phyloP scores from a whole-genome alignment of 2,113 vertebrate species.

The Rattus norvegicus region GRCr8 NC_086025.1:45708501-45709000 shows the following conservation, averaged over 20 bases:
- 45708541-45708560: not conserved
- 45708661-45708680: not conserved
- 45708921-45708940: not conserved
- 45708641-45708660: not conserved
- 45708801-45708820: not conserved
- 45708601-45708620: not conserved
- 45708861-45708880: not conserved
- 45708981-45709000: not conserved
- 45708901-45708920: not conserved
- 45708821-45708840: not conserved
- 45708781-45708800: not conserved
- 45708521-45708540: not conserved
- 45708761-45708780: not conserved
- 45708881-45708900: not conserved
- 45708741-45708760: not conserved
- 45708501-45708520: constrained; percentile 13
- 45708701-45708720: not conserved
- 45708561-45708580: not conserved
- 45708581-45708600: constrained; percentile 31
- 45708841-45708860: not conserved
- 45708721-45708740: not conserved
- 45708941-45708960: constrained; percentile 15
- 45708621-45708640: not conserved
- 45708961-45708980: not conserved
- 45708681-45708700: not conserved